These are phyloP conservation scores for Suncus etruscus DNA, from an alignment of 2,113 vertebrate species.

Conservation along the genomic window DNA sequence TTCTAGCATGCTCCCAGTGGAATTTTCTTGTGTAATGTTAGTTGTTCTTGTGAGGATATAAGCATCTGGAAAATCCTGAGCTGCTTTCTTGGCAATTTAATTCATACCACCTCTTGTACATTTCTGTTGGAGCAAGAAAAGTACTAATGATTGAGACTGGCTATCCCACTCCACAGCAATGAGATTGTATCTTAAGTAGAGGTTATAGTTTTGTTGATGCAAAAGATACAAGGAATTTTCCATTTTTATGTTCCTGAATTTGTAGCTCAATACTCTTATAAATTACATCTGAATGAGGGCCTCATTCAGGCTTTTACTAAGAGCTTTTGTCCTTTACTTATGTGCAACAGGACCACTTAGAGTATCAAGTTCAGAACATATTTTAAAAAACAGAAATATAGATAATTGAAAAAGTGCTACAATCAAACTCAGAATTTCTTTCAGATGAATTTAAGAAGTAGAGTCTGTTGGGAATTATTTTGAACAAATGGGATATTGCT, in stretches of 20 bases:
- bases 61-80: not conserved
- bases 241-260: slow-evolving; percentile 32
- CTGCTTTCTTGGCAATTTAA: not conserved
- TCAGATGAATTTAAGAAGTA: slow-evolving; percentile 11
- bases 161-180: slow-evolving; percentile 23
- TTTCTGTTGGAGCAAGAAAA: not conserved
- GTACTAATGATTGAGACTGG: slow-evolving; percentile 23
- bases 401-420: not conserved
- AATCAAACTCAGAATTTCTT: slow-evolving; percentile 24
- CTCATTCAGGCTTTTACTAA: not conserved
- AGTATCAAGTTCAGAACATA: too few relatives aligned
- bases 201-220: slow-evolving; percentile 49
- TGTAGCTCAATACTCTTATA: slow-evolving; percentile 13
- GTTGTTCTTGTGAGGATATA: not conserved
- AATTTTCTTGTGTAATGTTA: not conserved
- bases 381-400: not conserved
- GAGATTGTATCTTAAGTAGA: slow-evolving; percentile 25
- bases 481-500: slow-evolving; percentile 28
- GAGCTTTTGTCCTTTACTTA: not conserved
- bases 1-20: not conserved
- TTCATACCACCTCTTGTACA: not conserved
- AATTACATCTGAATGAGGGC: not conserved
- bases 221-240: slow-evolving; percentile 28
- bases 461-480: not conserved
- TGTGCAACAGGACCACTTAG: not conserved